A percentile compares a stretch with the other conserved stretches of the same genome.
Evolutionary conservation across 2,113 vertebrate genomes (phyloP).

Genomic region (Guaruba guarouba): DNA sequence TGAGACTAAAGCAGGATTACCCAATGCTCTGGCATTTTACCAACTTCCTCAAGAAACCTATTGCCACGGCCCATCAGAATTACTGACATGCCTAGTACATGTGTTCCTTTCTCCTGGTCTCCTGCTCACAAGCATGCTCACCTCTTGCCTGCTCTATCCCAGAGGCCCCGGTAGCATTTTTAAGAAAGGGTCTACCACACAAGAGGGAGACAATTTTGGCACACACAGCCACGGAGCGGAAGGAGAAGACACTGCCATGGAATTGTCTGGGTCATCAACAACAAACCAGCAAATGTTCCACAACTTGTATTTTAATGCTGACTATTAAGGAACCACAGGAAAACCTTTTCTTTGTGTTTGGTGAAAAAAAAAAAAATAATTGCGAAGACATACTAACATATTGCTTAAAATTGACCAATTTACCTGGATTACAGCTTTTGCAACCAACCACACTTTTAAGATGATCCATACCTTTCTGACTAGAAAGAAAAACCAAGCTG

Average conservation of each 20-base stretch:
- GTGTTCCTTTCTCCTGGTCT: not conserved
- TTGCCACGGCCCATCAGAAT: not conserved
- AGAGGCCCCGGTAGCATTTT: not conserved
- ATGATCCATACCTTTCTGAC: not conserved
- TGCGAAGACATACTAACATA: not conserved
- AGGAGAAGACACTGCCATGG: not conserved
- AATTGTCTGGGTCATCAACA: not conserved
- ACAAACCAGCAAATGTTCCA: not conserved
- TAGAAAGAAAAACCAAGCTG: not conserved
- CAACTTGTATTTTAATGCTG: not conserved
- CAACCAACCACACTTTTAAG: not conserved
- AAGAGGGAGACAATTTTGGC: not conserved
- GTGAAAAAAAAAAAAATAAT: not conserved
- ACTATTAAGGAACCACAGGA: not conserved
- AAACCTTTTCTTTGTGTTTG: not conserved
- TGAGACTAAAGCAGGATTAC: not conserved
- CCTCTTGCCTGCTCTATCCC: not conserved
- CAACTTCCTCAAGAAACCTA: not conserved
- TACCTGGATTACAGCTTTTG: not conserved
- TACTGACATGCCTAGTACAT: not conserved
- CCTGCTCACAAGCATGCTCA: not conserved
- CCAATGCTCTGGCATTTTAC: not conserved
- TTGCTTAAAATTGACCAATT: not conserved
- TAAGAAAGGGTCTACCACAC: not conserved
- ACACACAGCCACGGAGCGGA: not conserved